Evolutionary conservation across 2,888 invertebrate genomes (phyloP).

Genomic region (Serripes groenlandicus): DNA sequence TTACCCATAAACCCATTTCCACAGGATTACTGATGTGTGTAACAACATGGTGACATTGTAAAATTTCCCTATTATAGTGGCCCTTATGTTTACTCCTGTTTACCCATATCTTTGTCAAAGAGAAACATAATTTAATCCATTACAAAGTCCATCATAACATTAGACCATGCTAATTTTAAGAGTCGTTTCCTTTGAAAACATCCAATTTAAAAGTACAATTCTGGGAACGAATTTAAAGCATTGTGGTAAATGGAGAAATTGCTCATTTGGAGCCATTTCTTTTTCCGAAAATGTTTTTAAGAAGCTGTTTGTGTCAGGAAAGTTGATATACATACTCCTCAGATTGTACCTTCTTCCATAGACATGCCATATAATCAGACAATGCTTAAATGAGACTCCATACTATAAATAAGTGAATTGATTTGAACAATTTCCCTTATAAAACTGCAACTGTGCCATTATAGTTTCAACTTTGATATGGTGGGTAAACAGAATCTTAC

Average conservation of each 20-base stretch:
- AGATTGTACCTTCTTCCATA: too few relatives aligned
- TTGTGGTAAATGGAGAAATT: neutral
- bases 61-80: neutral
- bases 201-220: neutral
- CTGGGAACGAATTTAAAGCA: neutral
- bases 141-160: too few relatives aligned
- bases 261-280: too few relatives aligned
- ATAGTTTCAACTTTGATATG: neutral
- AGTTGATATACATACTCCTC: too few relatives aligned
- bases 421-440: too few relatives aligned
- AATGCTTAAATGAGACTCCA: too few relatives aligned
- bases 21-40: constrained; percentile 58
- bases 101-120: neutral
- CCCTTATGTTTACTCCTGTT: constrained; percentile 14
- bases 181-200: neutral
- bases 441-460: too few relatives aligned
- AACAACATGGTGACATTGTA: constrained; percentile 13
- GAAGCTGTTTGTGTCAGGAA: too few relatives aligned
- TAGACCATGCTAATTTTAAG: neutral
- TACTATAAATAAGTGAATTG: too few relatives aligned
- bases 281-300: too few relatives aligned
- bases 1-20: neutral
- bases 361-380: too few relatives aligned
- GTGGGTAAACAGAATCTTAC: neutral
- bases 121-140: neutral